Conservation (phyloP, 2,888 invertebrate species). For the Aphidoletes aphidimyza region DNA sequence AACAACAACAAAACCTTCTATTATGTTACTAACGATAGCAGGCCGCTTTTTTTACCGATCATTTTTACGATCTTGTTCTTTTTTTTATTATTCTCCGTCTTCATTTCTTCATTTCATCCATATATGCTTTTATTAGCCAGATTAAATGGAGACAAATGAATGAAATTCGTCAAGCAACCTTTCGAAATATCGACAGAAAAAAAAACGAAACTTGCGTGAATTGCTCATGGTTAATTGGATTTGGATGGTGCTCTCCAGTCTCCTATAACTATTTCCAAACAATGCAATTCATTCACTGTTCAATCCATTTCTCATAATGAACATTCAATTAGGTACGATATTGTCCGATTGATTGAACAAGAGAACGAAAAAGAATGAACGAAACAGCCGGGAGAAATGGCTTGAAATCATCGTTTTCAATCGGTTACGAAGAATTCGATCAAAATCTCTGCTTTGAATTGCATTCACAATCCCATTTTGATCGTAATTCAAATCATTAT, state of each 20-base stretch:
- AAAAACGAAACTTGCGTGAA: not conserved
- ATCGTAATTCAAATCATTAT: too few relatives aligned
- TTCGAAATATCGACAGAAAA: too few relatives aligned
- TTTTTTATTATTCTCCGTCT: not conserved
- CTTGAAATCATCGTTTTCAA: too few relatives aligned
- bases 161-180: not conserved
- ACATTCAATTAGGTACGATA: not conserved
- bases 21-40: too few relatives aligned
- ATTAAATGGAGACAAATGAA: not conserved
- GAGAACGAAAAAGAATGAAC: too few relatives aligned
- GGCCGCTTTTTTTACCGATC: not conserved
- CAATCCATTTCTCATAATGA: not conserved
- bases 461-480: too few relatives aligned
- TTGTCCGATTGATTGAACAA: too few relatives aligned
- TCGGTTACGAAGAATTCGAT: too few relatives aligned
- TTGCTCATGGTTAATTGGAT: not conserved
- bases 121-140: conserved; percentile 2
- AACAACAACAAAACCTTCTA: too few relatives aligned
- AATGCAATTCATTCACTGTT: not conserved
- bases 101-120: not conserved
- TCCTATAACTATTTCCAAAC: not conserved
- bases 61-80: not conserved
- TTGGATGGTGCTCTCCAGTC: not conserved
- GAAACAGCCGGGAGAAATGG: too few relatives aligned
- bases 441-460: too few relatives aligned